Evolutionary conservation across 2,113 vertebrate genomes (phyloP).

Genomic region (Vulpes ferrilata): DNA sequence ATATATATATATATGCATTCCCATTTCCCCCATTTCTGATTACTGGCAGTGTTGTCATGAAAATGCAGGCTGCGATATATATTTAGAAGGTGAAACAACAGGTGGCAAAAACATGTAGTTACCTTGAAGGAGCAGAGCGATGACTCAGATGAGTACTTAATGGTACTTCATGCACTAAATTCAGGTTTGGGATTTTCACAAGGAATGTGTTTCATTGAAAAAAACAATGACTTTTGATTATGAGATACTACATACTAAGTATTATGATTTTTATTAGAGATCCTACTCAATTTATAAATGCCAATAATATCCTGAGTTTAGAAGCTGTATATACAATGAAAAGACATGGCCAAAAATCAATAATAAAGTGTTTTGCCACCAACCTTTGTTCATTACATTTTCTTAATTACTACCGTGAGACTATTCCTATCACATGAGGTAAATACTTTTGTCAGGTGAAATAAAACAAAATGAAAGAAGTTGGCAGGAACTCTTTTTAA

Average conservation of each 20-base stretch:
- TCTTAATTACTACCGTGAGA: conserved; percentile 62
- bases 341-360: conserved; percentile 4
- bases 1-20: background rate
- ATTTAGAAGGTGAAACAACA: background rate
- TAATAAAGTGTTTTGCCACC: background rate
- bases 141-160: background rate
- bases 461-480: conserved; percentile 74
- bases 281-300: background rate
- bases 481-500: conserved; percentile 72
- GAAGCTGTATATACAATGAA: background rate
- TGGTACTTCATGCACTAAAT: background rate
- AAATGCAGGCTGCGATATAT: background rate
- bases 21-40: background rate
- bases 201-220: background rate
- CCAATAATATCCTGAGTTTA: background rate
- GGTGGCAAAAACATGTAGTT: background rate
- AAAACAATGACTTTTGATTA: background rate
- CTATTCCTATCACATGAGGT: conserved; percentile 49
- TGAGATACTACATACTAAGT: background rate
- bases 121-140: background rate
- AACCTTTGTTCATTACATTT: conserved; percentile 33
- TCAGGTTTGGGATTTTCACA: background rate
- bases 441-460: conserved; percentile 75
- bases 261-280: conserved; percentile 1
- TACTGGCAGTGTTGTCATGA: background rate